Evolutionary conservation across 2,113 vertebrate genomes (phyloP).

Genomic region (Megaceryle maxima): DNA sequence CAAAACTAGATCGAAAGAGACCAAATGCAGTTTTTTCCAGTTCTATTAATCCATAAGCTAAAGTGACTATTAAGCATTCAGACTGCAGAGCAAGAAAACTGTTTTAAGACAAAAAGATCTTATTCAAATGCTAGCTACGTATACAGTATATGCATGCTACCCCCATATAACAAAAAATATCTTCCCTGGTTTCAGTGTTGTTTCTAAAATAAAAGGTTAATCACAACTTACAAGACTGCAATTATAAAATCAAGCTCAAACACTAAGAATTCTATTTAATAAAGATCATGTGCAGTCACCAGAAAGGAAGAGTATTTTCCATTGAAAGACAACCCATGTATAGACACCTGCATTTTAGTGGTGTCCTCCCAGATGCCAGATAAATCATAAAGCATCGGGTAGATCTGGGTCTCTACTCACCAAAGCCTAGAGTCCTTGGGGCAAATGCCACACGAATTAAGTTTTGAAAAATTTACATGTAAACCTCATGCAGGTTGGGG

Average conservation of each 20-base stretch:
- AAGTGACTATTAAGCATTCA: neutral
- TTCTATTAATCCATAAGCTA: neutral
- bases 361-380: accelerated
- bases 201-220: neutral
- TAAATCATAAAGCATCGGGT: neutral
- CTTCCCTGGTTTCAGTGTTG: neutral
- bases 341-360: neutral
- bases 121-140: neutral
- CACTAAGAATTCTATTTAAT: neutral
- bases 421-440: neutral
- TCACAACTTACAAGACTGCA: neutral
- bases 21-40: neutral
- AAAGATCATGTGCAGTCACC: neutral
- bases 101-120: neutral
- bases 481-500: neutral
- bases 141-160: neutral
- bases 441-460: neutral
- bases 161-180: neutral
- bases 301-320: neutral
- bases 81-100: neutral
- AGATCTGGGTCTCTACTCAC: neutral
- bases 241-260: neutral
- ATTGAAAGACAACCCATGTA: neutral
- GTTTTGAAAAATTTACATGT: neutral
- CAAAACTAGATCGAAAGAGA: neutral